Evolutionary conservation across 2,888 invertebrate species (phyloP), one percentile per base, ranked within the genome.

Genomic region (Trimorus sp.): DNA sequence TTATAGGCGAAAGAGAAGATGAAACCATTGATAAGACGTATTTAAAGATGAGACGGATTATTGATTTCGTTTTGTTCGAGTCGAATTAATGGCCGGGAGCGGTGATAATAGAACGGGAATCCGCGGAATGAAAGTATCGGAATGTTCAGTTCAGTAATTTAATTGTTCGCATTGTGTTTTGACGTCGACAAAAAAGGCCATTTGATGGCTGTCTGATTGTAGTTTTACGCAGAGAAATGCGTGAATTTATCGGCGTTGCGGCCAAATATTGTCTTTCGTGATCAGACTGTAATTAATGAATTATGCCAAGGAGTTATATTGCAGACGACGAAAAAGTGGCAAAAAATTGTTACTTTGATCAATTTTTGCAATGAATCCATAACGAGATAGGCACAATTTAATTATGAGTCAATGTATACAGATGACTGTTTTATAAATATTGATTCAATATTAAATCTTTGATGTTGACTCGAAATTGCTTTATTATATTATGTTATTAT

Each of bases 31-130:
- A 66, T 79, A 66, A 79, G 73, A 73, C 60, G 51, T 53, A 79
- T 79, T 68, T 53, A 66, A 73, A 71, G 71, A 62, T 60, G 66
- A 79, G 40, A 59, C 60, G 59, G 66, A 53, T 73, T 73, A 79
- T 79, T 68, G 79, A 73, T 59, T 68, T 66, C 49, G 37, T 71
- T 73, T 71, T 68, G 60, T 54, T 76, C 60, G 53, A 66, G 68
- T 68, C 68, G 40, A 76, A 76, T 60, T 76, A 62, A 68, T 62
- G 48, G 53, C 60, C 45, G 53, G 62, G 58, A 42, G 26, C 38
- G 62, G 51, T 38, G 51, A 51, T 68, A 59, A 73, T 56, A 62
- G 45, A 45, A 62, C 53, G 14, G 62, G 38, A 59, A 63, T 63
- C 49, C 38, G 51, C 26, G 56, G 42, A 66, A 49, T 26, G 16